These are phyloP conservation scores for Crotalus viridis DNA, from an alignment of 2,113 vertebrate species.

Conservation along the genomic window DNA sequence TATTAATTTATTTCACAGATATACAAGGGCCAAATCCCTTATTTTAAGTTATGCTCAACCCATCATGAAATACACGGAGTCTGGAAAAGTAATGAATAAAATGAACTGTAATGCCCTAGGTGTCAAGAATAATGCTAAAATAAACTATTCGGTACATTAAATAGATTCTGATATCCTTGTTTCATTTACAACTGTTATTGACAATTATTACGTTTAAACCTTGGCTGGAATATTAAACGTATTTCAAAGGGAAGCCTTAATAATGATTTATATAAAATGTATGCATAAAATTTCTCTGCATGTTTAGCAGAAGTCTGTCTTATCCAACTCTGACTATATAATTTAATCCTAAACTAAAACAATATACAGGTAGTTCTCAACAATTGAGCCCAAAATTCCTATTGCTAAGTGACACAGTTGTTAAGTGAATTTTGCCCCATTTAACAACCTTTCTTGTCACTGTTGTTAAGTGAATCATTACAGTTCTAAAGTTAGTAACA, in stretches of 20 bases:
- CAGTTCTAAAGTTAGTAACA: neutral
- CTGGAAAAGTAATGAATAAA: neutral
- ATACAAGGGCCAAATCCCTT: neutral
- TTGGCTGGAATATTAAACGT: neutral
- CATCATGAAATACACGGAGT: neutral
- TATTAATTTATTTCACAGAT: neutral
- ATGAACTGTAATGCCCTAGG: neutral
- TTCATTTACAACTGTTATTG: neutral
- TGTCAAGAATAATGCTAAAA: neutral
- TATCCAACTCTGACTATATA: too few species aligned
- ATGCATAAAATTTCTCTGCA: neutral
- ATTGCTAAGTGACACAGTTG: too few species aligned
- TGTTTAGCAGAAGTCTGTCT: neutral
- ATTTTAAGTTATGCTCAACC: neutral
- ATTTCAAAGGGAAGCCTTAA: neutral
- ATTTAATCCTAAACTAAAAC: neutral
- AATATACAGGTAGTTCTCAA: too few species aligned
- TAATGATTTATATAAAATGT: neutral
- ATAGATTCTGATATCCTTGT: neutral
- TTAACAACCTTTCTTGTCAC: neutral
- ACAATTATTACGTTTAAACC: neutral
- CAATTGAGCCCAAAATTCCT: too few species aligned
- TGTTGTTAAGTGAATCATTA: neutral
- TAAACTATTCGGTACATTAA: slow-evolving; percentile 7
- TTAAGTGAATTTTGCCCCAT: neutral